Percentiles rank a stretch among this genome's conserved stretches.
Conservation (phyloP, 2,888 invertebrate species). For the Trypoxylon attenuatum region DNA sequence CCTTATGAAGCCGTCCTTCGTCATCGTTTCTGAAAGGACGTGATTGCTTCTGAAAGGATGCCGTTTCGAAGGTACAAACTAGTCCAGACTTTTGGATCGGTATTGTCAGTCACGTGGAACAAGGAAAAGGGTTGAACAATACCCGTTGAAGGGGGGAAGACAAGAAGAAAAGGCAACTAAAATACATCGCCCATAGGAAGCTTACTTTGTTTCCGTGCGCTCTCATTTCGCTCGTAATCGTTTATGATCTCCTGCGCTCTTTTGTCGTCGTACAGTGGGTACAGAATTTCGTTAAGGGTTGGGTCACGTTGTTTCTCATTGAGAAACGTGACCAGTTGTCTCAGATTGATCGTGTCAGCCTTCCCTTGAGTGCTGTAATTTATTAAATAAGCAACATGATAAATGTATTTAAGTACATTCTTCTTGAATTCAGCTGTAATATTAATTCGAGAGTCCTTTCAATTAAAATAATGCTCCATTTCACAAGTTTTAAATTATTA, state of each 20-base stretch:
- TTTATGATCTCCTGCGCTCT: slow-evolving; percentile 94
- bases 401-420: no score
- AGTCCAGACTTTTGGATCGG: slow-evolving; percentile 6
- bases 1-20: slow-evolving; percentile 96
- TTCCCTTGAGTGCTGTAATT: slow-evolving; percentile 89
- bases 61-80: slow-evolving; percentile 42
- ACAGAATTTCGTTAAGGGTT: slow-evolving; percentile 97
- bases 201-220: slow-evolving; percentile 83
- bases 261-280: slow-evolving; percentile 96
- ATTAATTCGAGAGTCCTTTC: no score
- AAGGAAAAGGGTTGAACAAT: background rate
- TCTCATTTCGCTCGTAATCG: slow-evolving; percentile 92
- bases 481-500: no score
- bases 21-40: slow-evolving; percentile 82
- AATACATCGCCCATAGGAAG: background rate
- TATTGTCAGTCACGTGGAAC: no score
- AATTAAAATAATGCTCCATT: no score
- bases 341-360: slow-evolving; percentile 88
- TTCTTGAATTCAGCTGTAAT: no score
- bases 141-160: background rate
- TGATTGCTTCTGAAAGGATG: slow-evolving; percentile 59
- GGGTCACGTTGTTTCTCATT: slow-evolving; percentile 99
- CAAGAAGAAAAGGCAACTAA: background rate
- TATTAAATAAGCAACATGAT: no score
- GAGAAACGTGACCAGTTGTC: slow-evolving; percentile 93